A percentile compares a stretch with the other conserved stretches of the same genome.
phyloP scores from a whole-genome alignment of 2,797 vertebrate genomes.

The Hoplostethus atlanticus region DNA sequence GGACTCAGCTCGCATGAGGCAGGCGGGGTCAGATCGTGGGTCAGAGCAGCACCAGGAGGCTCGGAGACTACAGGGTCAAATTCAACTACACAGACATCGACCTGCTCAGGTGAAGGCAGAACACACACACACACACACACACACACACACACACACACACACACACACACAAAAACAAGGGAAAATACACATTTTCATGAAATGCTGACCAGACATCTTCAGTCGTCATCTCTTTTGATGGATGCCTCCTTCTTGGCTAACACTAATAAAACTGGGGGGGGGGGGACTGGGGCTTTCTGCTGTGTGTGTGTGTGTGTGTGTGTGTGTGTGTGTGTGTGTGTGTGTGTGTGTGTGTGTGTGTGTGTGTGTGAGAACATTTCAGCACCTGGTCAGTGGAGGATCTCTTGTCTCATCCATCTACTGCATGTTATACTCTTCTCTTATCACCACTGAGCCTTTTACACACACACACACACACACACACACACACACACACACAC shows the following conservation, averaged over 20 bases:
- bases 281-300: too few relatives aligned
- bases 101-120: slow-evolving; percentile 89
- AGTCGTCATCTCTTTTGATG: too few relatives aligned
- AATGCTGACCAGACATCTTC: too few relatives aligned
- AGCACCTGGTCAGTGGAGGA: slow-evolving; percentile 15
- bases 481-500: slow-evolving; percentile 1
- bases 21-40: slow-evolving; percentile 89
- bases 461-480: too few relatives aligned
- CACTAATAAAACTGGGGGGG: too few relatives aligned
- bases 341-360: too few relatives aligned
- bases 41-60: slow-evolving; percentile 94
- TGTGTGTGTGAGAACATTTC: neutral
- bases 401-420: slow-evolving; percentile 25
- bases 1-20: slow-evolving; percentile 91
- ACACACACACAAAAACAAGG: slow-evolving; percentile 1
- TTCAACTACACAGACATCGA: slow-evolving; percentile 95
- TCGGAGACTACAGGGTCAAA: slow-evolving; percentile 96
- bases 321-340: neutral
- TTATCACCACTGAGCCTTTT: slow-evolving; percentile 40
- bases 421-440: neutral
- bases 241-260: too few relatives aligned
- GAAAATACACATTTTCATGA: too few relatives aligned
- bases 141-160: neutral
- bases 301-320: too few relatives aligned
- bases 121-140: neutral